Conservation (phyloP, 2,888 invertebrate genomes). For the Pseudoips prasinana region DNA sequence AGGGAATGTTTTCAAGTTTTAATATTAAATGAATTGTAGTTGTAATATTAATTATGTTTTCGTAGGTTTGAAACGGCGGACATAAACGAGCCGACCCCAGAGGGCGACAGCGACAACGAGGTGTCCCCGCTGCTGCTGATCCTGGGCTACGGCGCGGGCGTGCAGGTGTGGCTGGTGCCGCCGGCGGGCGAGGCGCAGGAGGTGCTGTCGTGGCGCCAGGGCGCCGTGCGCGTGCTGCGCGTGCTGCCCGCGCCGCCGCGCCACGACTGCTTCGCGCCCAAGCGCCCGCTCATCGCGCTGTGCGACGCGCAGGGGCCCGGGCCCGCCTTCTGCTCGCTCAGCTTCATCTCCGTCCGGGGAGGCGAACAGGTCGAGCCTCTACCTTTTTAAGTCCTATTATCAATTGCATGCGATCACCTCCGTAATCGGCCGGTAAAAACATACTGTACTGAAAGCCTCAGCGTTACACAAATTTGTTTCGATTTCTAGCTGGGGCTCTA, state of each 20-base stretch:
- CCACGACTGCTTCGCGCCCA: conserved; percentile 88
- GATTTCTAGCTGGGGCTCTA: too few species aligned
- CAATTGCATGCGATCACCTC: too few species aligned
- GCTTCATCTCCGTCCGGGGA: conserved; percentile 91
- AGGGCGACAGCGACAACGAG: conserved; percentile 86
- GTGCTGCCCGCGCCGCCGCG: conserved; percentile 91
- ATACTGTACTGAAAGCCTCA: too few species aligned
- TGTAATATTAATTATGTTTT: conserved; percentile 2
- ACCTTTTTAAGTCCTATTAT: too few species aligned
- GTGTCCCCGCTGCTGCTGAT: conserved; percentile 92
- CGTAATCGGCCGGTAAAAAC: too few species aligned
- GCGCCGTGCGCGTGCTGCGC: conserved; percentile 91
- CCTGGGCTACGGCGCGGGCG: conserved; percentile 83
- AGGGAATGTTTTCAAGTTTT: too few species aligned
- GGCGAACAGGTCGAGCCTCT: conserved; percentile 85
- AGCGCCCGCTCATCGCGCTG: conserved; percentile 94
- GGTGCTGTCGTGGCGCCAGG: conserved; percentile 96
- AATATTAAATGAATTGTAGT: too few species aligned
- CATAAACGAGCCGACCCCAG: conserved; percentile 88
- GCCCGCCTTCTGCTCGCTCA: conserved; percentile 89
- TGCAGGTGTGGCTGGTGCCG: conserved; percentile 92
- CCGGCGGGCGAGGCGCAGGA: conserved; percentile 97
- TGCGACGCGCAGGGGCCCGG: conserved; percentile 93
- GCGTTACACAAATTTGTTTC: too few species aligned
- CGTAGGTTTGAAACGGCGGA: conserved; percentile 92